phyloP scores from a whole-genome alignment of 2,888 invertebrate genomes.

The Microctonus brassicae region DNA sequence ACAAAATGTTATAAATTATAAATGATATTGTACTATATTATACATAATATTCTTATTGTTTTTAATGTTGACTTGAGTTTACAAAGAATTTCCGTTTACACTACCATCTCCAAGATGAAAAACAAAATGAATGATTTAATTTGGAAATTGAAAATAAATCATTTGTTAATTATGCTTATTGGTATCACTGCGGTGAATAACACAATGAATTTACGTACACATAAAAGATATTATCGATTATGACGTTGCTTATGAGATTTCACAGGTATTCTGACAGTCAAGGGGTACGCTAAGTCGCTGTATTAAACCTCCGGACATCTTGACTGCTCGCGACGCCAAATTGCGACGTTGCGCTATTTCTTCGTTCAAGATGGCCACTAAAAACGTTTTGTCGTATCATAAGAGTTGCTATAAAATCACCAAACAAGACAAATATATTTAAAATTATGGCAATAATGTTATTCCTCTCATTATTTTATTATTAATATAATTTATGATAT shows the following conservation, averaged over 20 bases:
- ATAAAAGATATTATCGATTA: neutral
- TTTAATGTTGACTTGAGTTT: neutral
- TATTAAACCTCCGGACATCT: constrained; percentile 63
- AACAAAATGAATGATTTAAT: constrained; percentile 2
- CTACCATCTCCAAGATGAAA: neutral
- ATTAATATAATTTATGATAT: neutral
- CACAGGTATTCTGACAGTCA: constrained; percentile 43
- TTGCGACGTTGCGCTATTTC: constrained; percentile 58
- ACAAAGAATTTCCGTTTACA: neutral
- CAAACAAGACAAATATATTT: neutral
- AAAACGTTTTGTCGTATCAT: neutral
- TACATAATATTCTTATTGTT: neutral
- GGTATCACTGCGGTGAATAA: neutral
- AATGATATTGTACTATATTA: neutral
- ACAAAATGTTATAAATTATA: neutral
- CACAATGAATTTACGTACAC: constrained; percentile 7
- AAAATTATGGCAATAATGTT: neutral
- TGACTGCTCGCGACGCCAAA: constrained; percentile 59
- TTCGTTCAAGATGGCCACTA: constrained; percentile 22
- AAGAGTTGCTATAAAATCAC: neutral
- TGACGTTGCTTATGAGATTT: constrained; percentile 14
- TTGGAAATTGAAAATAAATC: neutral
- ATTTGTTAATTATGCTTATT: neutral
- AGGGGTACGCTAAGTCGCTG: constrained; percentile 49
- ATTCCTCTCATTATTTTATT: neutral